phyloP scores from a whole-genome alignment of 2,113 vertebrate species.

The Ictalurus punctatus region DNA sequence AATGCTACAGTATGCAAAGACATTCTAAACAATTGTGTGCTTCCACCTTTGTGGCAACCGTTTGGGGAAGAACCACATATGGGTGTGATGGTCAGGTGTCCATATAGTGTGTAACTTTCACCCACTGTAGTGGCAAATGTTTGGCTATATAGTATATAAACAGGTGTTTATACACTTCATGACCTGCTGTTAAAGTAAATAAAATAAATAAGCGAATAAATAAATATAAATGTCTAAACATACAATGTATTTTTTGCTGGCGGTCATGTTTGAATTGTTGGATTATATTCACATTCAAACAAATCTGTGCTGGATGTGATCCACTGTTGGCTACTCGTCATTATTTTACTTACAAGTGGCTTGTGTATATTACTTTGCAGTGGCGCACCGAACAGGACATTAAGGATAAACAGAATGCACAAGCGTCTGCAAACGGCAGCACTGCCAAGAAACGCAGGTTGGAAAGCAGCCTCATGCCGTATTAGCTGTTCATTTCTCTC shows the following conservation, averaged over 20 bases:
- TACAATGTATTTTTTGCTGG: not conserved
- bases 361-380: slow-evolving; percentile 49
- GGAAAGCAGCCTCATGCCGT: not conserved
- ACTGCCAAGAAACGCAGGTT: slow-evolving; percentile 69
- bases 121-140: not conserved
- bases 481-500: not conserved
- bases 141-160: not conserved
- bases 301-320: not conserved
- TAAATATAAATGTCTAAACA: not conserved
- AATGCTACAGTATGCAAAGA: not conserved
- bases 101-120: no score
- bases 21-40: not conserved
- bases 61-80: not conserved
- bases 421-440: slow-evolving; percentile 57
- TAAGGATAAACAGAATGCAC: slow-evolving; percentile 66
- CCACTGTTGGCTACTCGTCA: not conserved
- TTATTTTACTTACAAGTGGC: not conserved
- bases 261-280: not conserved
- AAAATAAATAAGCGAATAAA: not conserved
- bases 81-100: not conserved
- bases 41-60: not conserved
- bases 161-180: not conserved
- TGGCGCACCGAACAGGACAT: slow-evolving; percentile 71
- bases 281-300: not conserved
- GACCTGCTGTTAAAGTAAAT: not conserved